Evolutionary conservation across 2,888 invertebrate species (phyloP).

Genomic region (Herminia tarsipennalis): DNA sequence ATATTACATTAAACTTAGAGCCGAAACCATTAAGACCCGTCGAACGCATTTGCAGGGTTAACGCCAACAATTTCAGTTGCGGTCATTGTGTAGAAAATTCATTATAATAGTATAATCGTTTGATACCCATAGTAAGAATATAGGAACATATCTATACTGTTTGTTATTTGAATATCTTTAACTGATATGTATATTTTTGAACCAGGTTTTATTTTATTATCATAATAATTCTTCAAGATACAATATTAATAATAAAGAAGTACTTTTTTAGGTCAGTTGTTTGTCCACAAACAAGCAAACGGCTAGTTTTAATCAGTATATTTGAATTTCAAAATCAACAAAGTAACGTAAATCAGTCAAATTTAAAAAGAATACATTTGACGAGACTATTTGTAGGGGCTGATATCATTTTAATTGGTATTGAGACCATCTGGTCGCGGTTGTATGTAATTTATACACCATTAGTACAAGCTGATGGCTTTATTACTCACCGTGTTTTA

Average conservation of each 20-base stretch:
- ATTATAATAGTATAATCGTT: no score
- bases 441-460: constrained; percentile 50
- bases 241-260: no score
- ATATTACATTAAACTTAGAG: constrained; percentile 82
- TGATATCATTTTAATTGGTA: constrained; percentile 13
- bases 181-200: no score
- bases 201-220: no score
- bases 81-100: constrained; percentile 60
- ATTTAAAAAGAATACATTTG: constrained; percentile 6
- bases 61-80: constrained; percentile 62
- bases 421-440: constrained; percentile 5
- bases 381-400: constrained; percentile 8
- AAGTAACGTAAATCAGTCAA: constrained; percentile 3
- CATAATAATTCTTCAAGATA: neutral
- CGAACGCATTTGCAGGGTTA: constrained; percentile 74
- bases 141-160: constrained; percentile 13
- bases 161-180: constrained; percentile 1
- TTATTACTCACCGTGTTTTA: constrained; percentile 41
- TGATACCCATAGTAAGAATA: no score
- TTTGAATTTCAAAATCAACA: constrained; percentile 1
- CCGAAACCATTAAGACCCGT: constrained; percentile 77
- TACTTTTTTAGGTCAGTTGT: no score
- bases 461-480: constrained; percentile 44
- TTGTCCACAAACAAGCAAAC: no score
- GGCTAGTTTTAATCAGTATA: no score